A percentile compares a stretch with the other conserved stretches of the same genome.
Conservation (phyloP, 2,888 invertebrate genomes). For the Mythimna loreyi region DNA sequence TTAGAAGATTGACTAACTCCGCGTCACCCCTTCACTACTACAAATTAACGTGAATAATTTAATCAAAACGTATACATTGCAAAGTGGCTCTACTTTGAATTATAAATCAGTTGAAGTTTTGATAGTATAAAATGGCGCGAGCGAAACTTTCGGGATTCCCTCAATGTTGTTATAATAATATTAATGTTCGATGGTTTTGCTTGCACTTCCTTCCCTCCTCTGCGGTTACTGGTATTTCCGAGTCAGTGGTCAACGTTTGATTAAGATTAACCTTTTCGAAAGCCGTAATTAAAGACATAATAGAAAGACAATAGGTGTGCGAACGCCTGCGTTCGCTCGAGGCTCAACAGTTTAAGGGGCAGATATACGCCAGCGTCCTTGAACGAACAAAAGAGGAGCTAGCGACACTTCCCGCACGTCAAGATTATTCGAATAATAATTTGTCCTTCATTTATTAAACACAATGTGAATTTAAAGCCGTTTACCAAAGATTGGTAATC, state of each 20-base stretch:
- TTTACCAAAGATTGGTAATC: too few relatives aligned
- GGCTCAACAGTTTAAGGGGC: too few relatives aligned
- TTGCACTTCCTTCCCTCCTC: constrained; percentile 10
- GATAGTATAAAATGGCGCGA: background rate
- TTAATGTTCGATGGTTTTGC: constrained; percentile 7
- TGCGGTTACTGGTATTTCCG: constrained; percentile 8
- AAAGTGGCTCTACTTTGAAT: constrained; percentile 10
- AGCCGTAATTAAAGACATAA: too few relatives aligned
- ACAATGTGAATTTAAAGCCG: too few relatives aligned
- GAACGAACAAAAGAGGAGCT: too few relatives aligned
- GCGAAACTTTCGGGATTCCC: constrained; percentile 15
- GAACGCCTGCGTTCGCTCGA: too few relatives aligned
- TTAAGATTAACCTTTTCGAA: too few relatives aligned
- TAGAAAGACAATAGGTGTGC: too few relatives aligned
- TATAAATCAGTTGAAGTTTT: constrained; percentile 10
- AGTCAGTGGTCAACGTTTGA: background rate
- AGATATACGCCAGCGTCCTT: too few relatives aligned
- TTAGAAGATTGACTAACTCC: background rate
- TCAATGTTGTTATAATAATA: constrained; percentile 18
- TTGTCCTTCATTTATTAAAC: too few relatives aligned
- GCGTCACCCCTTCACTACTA: background rate
- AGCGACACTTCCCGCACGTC: too few relatives aligned
- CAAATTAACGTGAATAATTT: constrained; percentile 12
- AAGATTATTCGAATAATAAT: too few relatives aligned
- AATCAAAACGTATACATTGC: constrained; percentile 2